Conservation (phyloP, 2,113 vertebrate species). For the Prochilodus magdalenae region DNA sequence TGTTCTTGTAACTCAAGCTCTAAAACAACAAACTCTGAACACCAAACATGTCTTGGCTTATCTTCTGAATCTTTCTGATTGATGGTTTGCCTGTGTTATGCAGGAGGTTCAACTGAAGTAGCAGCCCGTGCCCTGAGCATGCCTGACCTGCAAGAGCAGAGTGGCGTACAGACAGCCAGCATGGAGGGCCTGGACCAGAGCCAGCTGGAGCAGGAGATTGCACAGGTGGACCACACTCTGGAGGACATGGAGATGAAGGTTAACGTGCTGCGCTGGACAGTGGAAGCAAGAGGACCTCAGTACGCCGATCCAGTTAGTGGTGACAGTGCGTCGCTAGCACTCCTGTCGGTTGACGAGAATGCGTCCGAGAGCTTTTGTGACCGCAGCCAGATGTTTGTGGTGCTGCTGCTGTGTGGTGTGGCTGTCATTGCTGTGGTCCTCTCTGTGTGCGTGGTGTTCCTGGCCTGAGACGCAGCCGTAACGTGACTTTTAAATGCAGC, state of each 20-base stretch:
- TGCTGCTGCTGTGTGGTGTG: constrained; percentile 61
- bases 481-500: background rate
- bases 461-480: constrained; percentile 53
- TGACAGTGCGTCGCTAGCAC: constrained; percentile 67
- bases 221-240: constrained; percentile 68
- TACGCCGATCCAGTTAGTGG: constrained; percentile 70
- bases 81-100: background rate
- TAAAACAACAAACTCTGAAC: too few species aligned
- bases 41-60: too few species aligned
- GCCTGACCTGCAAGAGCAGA: constrained; percentile 62
- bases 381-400: constrained; percentile 49
- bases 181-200: constrained; percentile 68
- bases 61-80: background rate
- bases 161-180: constrained; percentile 44
- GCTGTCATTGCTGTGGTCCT: constrained; percentile 54
- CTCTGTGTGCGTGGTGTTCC: constrained; percentile 67
- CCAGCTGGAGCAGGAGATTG: constrained; percentile 70
- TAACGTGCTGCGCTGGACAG: constrained; percentile 73
- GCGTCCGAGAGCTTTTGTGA: constrained; percentile 53
- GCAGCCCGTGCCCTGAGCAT: constrained; percentile 73
- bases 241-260: constrained; percentile 78
- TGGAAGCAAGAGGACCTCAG: constrained; percentile 65
- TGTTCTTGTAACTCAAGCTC: too few species aligned
- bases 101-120: constrained; percentile 70
- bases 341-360: constrained; percentile 71